Evolutionary conservation across 2,797 vertebrate genomes (phyloP), one percentile per base, ranked within the genome.

Genomic region (Gymnocypris eckloni): DNA sequence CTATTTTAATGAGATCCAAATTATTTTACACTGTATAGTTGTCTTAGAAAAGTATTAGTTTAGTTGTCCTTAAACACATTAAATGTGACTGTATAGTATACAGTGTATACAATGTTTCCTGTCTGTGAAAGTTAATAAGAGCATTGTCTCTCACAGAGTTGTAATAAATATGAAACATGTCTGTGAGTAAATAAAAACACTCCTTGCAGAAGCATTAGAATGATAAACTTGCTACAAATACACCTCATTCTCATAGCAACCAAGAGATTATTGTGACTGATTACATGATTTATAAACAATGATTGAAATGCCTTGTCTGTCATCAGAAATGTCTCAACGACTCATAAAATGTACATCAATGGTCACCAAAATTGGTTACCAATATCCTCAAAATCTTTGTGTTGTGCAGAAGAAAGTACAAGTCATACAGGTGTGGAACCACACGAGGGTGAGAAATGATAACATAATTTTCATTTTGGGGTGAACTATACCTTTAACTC

Each of bases 41-140:
- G 39, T 56, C 22, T n/a, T 45, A 20, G 4, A 48, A 73, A 64
- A 48, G 8, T 39, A 61, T 72, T 5, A 50, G 18, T 52, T 72
- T 5, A 50, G 18, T 52, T 83, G 43, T 67, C 15, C 13, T 64
- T 37, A 61, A 73, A 82, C 37, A 25, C 54, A 82, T 61, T 48
- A 50, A 20, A 83, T 39, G 59, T 39, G 72, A 41, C 43, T 52
- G 28, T 22, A 52, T 20, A 3, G 28, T 22, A 52, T 20, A 37
- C 9, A 67, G 33, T 61, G 28, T 22, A 52, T 20, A 37, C 9
- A 67, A 66, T 61, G 59, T 16, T 33, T 52, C 50, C 52, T 43
- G 39, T 43, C 54, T 4, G 12, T 15, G 13, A n/a, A 59, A 18
- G 37, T 43, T 41, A 81, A 82, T 8, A 82, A 54, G 66, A 66